Evolutionary conservation across 1,140 invertebrate genomes (phyloP).

Genomic region (Megalopta genalis): DNA sequence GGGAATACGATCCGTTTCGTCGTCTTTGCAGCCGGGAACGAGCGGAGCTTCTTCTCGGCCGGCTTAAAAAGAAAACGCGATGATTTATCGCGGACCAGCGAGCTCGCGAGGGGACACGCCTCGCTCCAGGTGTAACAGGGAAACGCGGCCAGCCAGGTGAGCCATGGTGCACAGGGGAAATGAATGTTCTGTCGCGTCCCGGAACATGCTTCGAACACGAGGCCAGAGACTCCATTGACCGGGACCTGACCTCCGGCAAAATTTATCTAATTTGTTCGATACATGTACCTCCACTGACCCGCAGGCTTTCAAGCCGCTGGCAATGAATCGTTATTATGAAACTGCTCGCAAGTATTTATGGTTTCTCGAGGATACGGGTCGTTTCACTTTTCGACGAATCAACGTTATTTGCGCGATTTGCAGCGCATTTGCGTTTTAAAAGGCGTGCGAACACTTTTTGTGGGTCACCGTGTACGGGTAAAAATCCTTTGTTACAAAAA

Average conservation of each 20-base stretch:
- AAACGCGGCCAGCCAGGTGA: slow-evolving; percentile 67
- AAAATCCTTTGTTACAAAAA: no score
- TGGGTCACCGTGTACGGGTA: no score
- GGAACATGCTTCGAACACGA: slow-evolving; percentile 71
- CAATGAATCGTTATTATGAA: no score
- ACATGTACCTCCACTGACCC: no score
- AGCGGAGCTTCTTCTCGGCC: slow-evolving; percentile 43
- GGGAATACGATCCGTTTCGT: slow-evolving; percentile 55
- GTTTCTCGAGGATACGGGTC: no score
- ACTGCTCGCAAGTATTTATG: no score
- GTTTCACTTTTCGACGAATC: no score
- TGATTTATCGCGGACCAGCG: slow-evolving; percentile 54
- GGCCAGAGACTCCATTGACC: slow-evolving; percentile 51
- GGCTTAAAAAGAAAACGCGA: slow-evolving; percentile 52
- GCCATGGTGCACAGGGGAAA: slow-evolving; percentile 80
- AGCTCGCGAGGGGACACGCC: background rate
- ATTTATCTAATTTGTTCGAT: slow-evolving; percentile 31
- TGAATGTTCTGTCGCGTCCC: slow-evolving; percentile 78
- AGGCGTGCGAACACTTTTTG: no score
- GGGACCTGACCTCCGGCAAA: slow-evolving; percentile 19
- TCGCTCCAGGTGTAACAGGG: slow-evolving; percentile 43
- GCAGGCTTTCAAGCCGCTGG: no score
- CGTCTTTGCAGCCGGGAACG: background rate
- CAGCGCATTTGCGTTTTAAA: no score
- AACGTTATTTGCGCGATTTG: no score